phyloP scores from a whole-genome alignment of 2,888 invertebrate species.

The Toxonevra muliebris region DNA sequence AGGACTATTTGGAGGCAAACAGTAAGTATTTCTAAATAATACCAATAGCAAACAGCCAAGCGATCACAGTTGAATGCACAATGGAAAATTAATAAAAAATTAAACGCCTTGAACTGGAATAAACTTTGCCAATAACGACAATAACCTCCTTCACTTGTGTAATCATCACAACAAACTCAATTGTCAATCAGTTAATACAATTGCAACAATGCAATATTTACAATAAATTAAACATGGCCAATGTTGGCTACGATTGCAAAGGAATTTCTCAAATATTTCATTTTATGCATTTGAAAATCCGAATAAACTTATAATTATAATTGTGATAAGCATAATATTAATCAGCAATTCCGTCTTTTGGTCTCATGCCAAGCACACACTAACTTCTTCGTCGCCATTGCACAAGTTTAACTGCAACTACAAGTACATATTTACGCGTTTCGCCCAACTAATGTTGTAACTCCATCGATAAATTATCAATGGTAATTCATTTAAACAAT shows the following conservation, averaged over 20 bases:
- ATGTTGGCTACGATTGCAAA: background rate
- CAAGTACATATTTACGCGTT: slow-evolving; percentile 5
- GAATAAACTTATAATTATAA: slow-evolving; percentile 21
- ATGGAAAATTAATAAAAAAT: background rate
- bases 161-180: background rate
- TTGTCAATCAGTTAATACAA: slow-evolving; percentile 11
- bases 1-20: slow-evolving; percentile 57
- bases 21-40: slow-evolving; percentile 53
- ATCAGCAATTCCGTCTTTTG: slow-evolving; percentile 51
- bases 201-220: background rate
- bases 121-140: background rate
- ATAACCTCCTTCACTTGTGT: background rate
- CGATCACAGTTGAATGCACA: background rate
- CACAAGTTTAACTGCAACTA: slow-evolving; percentile 27
- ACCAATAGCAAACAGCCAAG: background rate
- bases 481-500: background rate
- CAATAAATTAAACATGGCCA: background rate
- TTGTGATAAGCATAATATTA: slow-evolving; percentile 49
- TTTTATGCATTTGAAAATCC: background rate
- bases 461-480: background rate
- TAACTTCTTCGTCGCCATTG: slow-evolving; percentile 21
- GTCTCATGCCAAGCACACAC: slow-evolving; percentile 39
- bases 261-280: slow-evolving; percentile 23
- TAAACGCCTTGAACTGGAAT: too few species aligned
- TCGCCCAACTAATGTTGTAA: slow-evolving; percentile 1